These are phyloP conservation scores for Steatornis caripensis DNA, from an alignment of 2,113 vertebrate species.

Conservation along the genomic window DNA sequence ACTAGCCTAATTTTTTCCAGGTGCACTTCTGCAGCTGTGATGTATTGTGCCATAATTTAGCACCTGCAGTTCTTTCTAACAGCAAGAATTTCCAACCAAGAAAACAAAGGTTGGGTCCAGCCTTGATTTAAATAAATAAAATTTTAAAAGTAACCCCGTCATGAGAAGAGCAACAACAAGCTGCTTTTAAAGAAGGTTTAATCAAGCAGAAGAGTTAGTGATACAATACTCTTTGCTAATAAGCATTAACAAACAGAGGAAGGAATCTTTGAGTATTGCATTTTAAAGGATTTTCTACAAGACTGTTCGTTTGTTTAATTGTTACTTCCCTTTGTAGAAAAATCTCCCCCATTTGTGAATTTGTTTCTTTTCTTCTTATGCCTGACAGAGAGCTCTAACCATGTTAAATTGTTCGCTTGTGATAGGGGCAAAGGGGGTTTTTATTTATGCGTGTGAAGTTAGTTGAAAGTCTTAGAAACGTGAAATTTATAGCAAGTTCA, in stretches of 20 bases:
- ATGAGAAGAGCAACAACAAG: not conserved
- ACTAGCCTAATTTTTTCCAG: constrained; percentile 62
- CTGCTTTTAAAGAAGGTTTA: not conserved
- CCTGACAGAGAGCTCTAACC: constrained; percentile 53
- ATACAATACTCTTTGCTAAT: not conserved
- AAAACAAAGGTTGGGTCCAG: constrained; percentile 43
- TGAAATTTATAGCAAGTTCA: constrained; percentile 62
- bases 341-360: constrained; percentile 41
- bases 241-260: not conserved
- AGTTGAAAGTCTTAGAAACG: constrained; percentile 60
- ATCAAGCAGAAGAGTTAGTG: not conserved
- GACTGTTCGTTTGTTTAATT: constrained; percentile 51
- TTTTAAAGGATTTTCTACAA: constrained; percentile 46
- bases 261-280: not conserved
- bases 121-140: constrained; percentile 19
- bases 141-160: not conserved
- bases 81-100: constrained; percentile 27
- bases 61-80: constrained; percentile 52
- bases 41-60: constrained; percentile 51
- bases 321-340: constrained; percentile 25
- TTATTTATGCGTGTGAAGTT: constrained; percentile 63
- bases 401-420: constrained; percentile 55
- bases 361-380: constrained; percentile 53
- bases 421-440: constrained; percentile 40
- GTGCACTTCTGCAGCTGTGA: constrained; percentile 41